These are phyloP conservation scores for Lycocorax pyrrhopterus DNA, from an alignment of 2,113 vertebrate species.

Conservation along the genomic window DNA sequence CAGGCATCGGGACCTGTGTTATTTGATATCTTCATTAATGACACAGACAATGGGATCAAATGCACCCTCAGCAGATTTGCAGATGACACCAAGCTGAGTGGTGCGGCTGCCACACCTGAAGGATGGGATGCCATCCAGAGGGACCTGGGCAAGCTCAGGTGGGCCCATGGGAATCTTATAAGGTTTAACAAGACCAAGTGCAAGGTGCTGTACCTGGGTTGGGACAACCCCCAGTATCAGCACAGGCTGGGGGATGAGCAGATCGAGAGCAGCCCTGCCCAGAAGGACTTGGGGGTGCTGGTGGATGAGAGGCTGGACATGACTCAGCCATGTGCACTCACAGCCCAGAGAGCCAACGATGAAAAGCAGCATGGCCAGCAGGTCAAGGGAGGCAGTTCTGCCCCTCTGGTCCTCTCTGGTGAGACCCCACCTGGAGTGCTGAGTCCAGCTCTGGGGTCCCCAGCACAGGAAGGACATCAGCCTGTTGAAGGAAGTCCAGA, in stretches of 20 bases:
- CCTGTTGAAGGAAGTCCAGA: not conserved
- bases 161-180: not conserved
- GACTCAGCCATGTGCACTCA: not conserved
- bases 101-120: not conserved
- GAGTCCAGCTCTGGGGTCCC: not conserved
- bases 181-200: not conserved
- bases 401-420: not conserved
- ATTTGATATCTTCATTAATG: not conserved
- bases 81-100: not conserved
- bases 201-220: not conserved
- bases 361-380: not conserved
- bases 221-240: fast-evolving
- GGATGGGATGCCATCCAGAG: not conserved
- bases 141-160: not conserved
- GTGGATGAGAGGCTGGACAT: not conserved
- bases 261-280: fast-evolving
- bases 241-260: not conserved
- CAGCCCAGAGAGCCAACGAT: not conserved
- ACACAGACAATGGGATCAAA: not conserved
- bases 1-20: fast-evolving
- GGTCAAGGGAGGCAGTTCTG: not conserved
- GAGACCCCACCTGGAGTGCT: not conserved
- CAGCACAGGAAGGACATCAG: not conserved
- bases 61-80: not conserved
- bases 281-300: not conserved